Evolutionary conservation across 2,113 vertebrate species (phyloP), one percentile per base, ranked within the genome.

Genomic region (Sclerurus mexicanus): DNA sequence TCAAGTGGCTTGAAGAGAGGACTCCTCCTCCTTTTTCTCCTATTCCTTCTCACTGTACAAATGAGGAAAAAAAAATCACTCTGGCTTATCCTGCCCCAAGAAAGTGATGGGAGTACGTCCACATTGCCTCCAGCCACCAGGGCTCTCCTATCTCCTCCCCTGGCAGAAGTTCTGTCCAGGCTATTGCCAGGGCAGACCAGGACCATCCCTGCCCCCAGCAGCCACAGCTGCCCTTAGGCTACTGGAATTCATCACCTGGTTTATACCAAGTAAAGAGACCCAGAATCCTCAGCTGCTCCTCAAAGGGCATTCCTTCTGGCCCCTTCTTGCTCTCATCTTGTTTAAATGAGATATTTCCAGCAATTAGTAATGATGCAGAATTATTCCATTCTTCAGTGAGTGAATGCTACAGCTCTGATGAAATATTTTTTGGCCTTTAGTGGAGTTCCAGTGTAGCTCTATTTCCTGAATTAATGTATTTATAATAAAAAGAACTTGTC

Each of bases 81-180:
- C 33, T 72, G 12, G 30, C 33, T 66, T 21, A 35, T 39, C 37
- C 28, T 60, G 23, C 13, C 33, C 16, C 11, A 7, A 33, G 55
- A 84, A 40, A n/a, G 15, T 10, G 35, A 4, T 74, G 55, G 73
- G 59, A 76, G 3, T 35, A 40, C 5, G 1, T 52, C 20, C 49
- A 56, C 4, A 1, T 30, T n/a, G 10, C 11, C 4, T 12, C 16
- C 79, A 67, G 60, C 0, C 4, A 68, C 14, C 8, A 7, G 4
- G 15, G 7, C 4, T 17, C n/a, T 6, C 14, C 23, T 1, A 1
- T 7, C 23, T 12, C 52, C 24, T 67, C 47, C 79, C 39, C 15
- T 14, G 44, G 39, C 33, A 69, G 74, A 39, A 39, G 44, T 15
- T 69, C 25, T 12, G 27, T 16, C 18, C 19, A 5, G 55, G 35